phyloP scores from a whole-genome alignment of 1,140 invertebrate species.

The Drosophila equinoxialis region DNA sequence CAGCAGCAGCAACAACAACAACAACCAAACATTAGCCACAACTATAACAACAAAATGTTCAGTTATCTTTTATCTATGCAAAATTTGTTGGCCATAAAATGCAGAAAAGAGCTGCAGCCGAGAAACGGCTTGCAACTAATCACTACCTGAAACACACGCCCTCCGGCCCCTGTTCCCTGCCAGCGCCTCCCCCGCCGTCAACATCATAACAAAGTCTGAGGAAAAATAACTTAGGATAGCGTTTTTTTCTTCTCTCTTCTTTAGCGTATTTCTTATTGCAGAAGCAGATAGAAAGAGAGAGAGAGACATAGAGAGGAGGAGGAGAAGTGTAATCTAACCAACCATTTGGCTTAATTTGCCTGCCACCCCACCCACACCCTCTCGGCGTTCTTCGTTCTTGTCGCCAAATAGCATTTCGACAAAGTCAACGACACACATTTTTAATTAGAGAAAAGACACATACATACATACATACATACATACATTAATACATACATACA shows the following conservation, averaged over 20 bases:
- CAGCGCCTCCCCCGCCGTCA: no score
- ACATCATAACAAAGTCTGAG: neutral
- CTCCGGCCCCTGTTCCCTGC: no score
- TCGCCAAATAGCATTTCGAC: constrained; percentile 2
- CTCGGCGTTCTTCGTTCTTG: neutral
- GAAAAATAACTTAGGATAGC: neutral
- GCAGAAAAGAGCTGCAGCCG: constrained; percentile 12
- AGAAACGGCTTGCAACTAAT: constrained; percentile 9
- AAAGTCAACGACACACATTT: constrained; percentile 52
- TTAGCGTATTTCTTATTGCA: neutral
- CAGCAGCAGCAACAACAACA: constrained; percentile 13
- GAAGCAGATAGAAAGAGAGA: neutral
- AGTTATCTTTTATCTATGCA: constrained; percentile 69
- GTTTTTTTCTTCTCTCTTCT: neutral
- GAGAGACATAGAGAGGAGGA: neutral
- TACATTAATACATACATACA: no score
- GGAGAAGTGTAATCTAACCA: neutral
- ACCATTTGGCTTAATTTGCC: neutral
- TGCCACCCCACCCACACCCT: neutral
- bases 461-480: neutral
- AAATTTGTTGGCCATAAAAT: constrained; percentile 37
- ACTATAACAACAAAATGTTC: constrained; percentile 30
- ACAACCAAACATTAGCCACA: constrained; percentile 18
- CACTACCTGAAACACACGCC: neutral
- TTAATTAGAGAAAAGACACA: constrained; percentile 49